These are phyloP conservation scores for Drosophila helvetica DNA, from an alignment of 2,888 invertebrate genomes.

Conservation along the genomic window DNA sequence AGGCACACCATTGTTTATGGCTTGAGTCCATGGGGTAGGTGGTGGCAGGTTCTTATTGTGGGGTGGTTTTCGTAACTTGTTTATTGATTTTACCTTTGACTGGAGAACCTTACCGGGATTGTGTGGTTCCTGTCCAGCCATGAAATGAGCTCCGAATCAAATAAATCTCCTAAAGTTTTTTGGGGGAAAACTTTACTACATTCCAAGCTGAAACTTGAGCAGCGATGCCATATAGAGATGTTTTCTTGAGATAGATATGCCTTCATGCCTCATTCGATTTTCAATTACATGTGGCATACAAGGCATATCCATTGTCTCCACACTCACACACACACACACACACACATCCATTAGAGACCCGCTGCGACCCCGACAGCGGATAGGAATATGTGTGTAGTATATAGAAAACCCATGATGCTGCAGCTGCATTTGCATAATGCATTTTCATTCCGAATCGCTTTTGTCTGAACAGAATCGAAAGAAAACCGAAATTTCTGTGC, in stretches of 20 bases:
- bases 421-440: conserved; percentile 72
- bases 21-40: conserved; percentile 34
- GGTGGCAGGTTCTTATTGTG: conserved; percentile 10
- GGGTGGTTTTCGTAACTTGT: conserved; percentile 37
- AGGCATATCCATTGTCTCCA: conserved; percentile 42
- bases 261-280: conserved; percentile 28
- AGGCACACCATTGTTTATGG: conserved; percentile 41
- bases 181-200: not conserved
- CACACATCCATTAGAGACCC: not conserved
- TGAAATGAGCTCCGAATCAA: conserved; percentile 21
- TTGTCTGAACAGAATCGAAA: conserved; percentile 34
- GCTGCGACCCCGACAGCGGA: not conserved
- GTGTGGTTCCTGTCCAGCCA: conserved; percentile 15
- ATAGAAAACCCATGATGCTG: conserved; percentile 23
- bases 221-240: not conserved
- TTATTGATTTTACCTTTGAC: conserved; percentile 48
- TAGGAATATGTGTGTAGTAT: not conserved
- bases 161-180: conserved; percentile 6
- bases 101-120: conserved; percentile 33
- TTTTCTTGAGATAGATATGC: not conserved
- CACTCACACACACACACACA: conserved; percentile 22
- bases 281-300: conserved; percentile 34
- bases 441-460: conserved; percentile 41
- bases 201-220: not conserved
- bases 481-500: conserved; percentile 6